Conservation (phyloP, 2,888 invertebrate genomes). For the Euplexia lucipara region DNA sequence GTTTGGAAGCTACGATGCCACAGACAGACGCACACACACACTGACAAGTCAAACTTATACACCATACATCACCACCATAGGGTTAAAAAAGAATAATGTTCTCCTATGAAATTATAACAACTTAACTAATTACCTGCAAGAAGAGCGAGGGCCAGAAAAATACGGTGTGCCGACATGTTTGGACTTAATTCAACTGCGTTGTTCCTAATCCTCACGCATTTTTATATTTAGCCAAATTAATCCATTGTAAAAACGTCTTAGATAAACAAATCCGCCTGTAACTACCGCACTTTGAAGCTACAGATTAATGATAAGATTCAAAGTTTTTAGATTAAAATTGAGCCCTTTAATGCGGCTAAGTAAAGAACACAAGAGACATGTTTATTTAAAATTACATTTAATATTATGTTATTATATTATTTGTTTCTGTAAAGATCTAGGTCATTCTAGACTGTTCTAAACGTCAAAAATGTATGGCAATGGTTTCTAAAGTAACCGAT, state of each 20-base stretch:
- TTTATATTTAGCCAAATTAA: constrained; percentile 44
- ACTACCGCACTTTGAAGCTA: constrained; percentile 46
- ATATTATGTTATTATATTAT: too few species aligned
- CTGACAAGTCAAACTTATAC: too few species aligned
- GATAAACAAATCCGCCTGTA: constrained; percentile 29
- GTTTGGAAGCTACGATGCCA: too few species aligned
- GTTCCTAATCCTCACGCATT: constrained; percentile 10
- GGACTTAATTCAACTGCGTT: constrained; percentile 17
- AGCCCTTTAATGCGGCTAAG: not conserved
- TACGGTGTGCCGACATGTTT: constrained; percentile 47
- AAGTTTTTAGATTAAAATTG: constrained; percentile 24
- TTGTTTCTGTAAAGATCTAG: not conserved
- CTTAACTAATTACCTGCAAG: constrained; percentile 58
- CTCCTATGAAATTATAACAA: too few species aligned
- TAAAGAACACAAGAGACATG: too few species aligned
- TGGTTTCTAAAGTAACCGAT: too few species aligned
- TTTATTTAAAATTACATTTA: not conserved
- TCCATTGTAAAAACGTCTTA: constrained; percentile 45
- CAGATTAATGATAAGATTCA: constrained; percentile 39
- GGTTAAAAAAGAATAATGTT: too few species aligned
- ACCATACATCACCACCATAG: too few species aligned
- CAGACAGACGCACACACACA: too few species aligned
- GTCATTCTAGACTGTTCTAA: too few species aligned
- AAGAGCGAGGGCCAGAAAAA: constrained; percentile 48
- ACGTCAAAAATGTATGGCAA: too few species aligned